These are phyloP conservation scores for Eretmocerus hayati DNA, from an alignment of 2,888 invertebrate species.

Conservation along the genomic window DNA sequence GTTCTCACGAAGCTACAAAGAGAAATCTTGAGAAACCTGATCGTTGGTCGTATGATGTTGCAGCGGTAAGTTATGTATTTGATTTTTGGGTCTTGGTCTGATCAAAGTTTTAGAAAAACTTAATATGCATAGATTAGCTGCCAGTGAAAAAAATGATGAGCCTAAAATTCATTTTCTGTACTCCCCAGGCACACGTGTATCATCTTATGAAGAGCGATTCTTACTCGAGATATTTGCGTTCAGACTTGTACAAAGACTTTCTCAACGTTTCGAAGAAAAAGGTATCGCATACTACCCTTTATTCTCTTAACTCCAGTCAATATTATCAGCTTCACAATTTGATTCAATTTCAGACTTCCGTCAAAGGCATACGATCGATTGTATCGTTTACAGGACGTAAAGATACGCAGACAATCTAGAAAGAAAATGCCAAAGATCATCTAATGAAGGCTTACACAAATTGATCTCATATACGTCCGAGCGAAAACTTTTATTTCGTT, in stretches of 20 bases:
- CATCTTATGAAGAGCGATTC: constrained; percentile 99
- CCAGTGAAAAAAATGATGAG: too few species aligned
- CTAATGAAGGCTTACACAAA: background rate
- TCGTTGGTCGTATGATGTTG: constrained; percentile 94
- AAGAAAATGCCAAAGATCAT: background rate
- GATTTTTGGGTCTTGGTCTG: too few species aligned
- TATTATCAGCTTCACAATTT: background rate
- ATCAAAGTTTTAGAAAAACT: too few species aligned
- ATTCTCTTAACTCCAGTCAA: background rate
- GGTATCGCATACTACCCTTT: constrained; percentile 51
- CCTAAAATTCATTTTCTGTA: too few species aligned
- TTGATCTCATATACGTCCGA: background rate
- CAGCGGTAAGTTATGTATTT: constrained; percentile 61
- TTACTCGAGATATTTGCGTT: constrained; percentile 93
- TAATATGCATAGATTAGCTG: too few species aligned
- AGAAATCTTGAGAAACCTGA: constrained; percentile 77
- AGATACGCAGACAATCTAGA: constrained; percentile 52
- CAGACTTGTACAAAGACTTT: constrained; percentile 98
- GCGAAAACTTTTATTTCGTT: constrained; percentile 6
- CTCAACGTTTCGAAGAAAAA: constrained; percentile 94
- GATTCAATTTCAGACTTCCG: constrained; percentile 64
- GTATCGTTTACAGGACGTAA: constrained; percentile 72
- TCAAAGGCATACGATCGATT: constrained; percentile 78
- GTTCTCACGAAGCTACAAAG: constrained; percentile 76
- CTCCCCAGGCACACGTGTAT: constrained; percentile 88